Percentiles rank a stretch among this genome's conserved stretches.
These are phyloP conservation scores for Spialia ferax DNA, from an alignment of 2,888 invertebrate genomes.

Conservation along the genomic window DNA sequence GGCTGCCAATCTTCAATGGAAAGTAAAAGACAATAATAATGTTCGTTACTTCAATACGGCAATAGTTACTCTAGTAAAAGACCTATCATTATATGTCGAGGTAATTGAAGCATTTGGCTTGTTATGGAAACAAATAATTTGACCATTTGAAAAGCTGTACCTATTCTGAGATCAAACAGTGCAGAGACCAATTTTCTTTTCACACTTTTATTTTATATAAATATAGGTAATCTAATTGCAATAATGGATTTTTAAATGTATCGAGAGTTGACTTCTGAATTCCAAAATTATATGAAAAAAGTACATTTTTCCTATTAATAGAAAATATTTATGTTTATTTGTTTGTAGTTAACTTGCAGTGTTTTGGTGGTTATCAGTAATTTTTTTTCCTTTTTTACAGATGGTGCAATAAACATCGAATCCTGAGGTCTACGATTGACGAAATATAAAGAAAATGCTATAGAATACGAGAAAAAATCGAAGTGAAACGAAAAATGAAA, in stretches of 20 bases:
- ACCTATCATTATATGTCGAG: constrained; percentile 39
- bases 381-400: constrained; percentile 37
- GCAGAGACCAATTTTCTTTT: background rate
- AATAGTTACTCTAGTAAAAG: constrained; percentile 33
- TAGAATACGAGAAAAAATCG: constrained; percentile 17
- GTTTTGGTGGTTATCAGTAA: too few relatives aligned
- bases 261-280: too few relatives aligned
- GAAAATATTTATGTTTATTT: too few relatives aligned
- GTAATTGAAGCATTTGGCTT: constrained; percentile 40
- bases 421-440: constrained; percentile 4
- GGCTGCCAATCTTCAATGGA: constrained; percentile 44
- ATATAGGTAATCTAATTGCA: too few relatives aligned
- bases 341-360: too few relatives aligned
- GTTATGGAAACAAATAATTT: constrained; percentile 42
- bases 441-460: constrained; percentile 31
- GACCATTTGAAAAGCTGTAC: constrained; percentile 36
- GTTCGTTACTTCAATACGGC: constrained; percentile 38
- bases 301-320: too few relatives aligned
- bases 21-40: constrained; percentile 49
- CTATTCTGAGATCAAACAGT: background rate
- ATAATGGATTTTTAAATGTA: too few relatives aligned
- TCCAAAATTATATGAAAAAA: too few relatives aligned
- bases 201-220: background rate
- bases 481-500: constrained; percentile 37
- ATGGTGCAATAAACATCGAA: constrained; percentile 14